Base-by-base conservation (phyloP, 2,888 invertebrate genomes). In the Caenorhabditis imperialis region DNA sequence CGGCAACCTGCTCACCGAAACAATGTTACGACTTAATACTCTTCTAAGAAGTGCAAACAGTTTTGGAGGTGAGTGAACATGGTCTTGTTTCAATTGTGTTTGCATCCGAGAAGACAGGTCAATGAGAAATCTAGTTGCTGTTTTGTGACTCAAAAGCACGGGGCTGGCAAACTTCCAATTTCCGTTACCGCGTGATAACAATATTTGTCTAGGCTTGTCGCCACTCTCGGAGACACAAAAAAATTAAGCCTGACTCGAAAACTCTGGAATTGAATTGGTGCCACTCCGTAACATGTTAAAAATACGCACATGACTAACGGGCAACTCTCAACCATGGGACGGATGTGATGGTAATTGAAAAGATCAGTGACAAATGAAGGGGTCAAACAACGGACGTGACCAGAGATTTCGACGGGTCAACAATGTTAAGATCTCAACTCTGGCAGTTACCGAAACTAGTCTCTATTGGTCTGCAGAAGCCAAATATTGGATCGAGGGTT, bases 81-180 rank as follows among this genome's bases (percentile, higher is more conserved):
- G 44, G 4, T 22, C 44, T 22, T 20, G 23, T 12, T 4, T 4
- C 44, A 44, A 23, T 40, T 20, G 16, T 20, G n/a, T 20, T 16
- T 44, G 22, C 44, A n/a, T n/a, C n/a, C n/a, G n/a, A n/a, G n/a
- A n/a, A 50, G 35, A 50, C 50, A 50, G 50, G 35, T 50, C 50
- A 50, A 20, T 50, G 50, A 50, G 50, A 50, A 50, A 50, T 50
- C 35, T 33, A n/a, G n/a, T n/a, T n/a, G n/a, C n/a, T n/a, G n/a
- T n/a, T n/a, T n/a, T n/a, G 25, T 27, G 27, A 14, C 45, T 27
- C 23, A n/a, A n/a, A 1, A 8, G 23, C 44, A 7, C 4, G 6
- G 6, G 42, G 6, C 27, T 18, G 48, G 16, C 48, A 48, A 12
- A 27, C 14, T 30, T 48, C 48, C 48, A 48, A 33, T 14, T 30